A percentile compares a stretch with the other conserved stretches of the same genome.
Evolutionary conservation across 2,888 invertebrate genomes (phyloP).

Genomic region (Myathropa florea): DNA sequence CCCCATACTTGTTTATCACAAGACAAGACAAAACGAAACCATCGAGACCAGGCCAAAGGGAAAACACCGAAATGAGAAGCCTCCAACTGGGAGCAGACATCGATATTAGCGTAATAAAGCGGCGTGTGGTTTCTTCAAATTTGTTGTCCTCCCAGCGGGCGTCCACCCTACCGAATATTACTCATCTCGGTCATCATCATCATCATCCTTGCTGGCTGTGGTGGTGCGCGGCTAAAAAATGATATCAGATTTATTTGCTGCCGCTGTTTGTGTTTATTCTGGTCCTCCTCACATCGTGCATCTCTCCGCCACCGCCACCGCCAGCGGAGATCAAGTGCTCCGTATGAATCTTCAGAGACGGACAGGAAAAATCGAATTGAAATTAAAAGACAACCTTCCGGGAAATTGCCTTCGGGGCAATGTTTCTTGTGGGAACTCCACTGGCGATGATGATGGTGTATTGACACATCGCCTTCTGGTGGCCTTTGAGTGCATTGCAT

Average conservation of each 20-base stretch:
- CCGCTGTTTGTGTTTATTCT: conserved; percentile 33
- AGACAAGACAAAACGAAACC: conserved; percentile 37
- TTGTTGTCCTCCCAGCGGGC: conserved; percentile 70
- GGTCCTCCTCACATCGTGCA: not conserved
- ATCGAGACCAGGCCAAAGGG: conserved; percentile 27
- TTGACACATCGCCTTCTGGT: conserved; percentile 63
- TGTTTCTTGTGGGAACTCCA: conserved; percentile 45
- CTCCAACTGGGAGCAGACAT: conserved; percentile 64
- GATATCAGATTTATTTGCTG: conserved; percentile 67
- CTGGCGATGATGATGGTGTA: conserved; percentile 53
- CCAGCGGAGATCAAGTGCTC: not conserved
- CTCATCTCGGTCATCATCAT: conserved; percentile 67
- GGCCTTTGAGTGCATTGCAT: conserved; percentile 59
- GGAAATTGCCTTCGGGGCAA: conserved; percentile 38
- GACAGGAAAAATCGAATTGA: conserved; percentile 50
- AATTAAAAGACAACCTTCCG: conserved; percentile 53
- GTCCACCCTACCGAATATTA: conserved; percentile 70
- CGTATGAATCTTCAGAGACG: not conserved
- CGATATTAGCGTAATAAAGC: conserved; percentile 71
- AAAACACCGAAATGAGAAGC: conserved; percentile 41
- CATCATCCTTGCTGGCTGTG: conserved; percentile 30
- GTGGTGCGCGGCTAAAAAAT: conserved; percentile 54
- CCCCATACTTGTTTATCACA: conserved; percentile 38
- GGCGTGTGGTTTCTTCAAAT: conserved; percentile 70
- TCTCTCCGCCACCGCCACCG: not conserved